Conservation (phyloP, 2,888 invertebrate genomes). For the Phrixothrix hirtus region DNA sequence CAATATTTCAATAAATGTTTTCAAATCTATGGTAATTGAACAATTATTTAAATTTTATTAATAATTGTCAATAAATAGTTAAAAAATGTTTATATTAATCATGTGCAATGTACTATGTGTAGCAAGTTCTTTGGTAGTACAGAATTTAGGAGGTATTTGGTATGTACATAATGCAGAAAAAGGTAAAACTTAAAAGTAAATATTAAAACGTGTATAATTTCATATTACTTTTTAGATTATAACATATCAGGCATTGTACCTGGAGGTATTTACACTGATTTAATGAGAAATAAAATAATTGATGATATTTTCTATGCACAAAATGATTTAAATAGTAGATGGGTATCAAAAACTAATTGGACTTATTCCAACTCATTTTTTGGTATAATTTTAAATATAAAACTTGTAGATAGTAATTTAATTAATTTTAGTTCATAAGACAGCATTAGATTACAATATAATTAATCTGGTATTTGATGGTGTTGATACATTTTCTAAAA, state of each 20-base stretch:
- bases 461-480: slow-evolving; percentile 76
- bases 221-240: slow-evolving; percentile 1
- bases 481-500: slow-evolving; percentile 80
- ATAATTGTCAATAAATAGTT: no score
- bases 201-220: not conserved
- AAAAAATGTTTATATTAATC: no score
- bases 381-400: no score
- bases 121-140: not conserved
- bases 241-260: slow-evolving; percentile 65
- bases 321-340: slow-evolving; percentile 79
- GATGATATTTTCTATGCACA: slow-evolving; percentile 66
- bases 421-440: slow-evolving; percentile 49
- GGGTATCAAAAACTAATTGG: slow-evolving; percentile 84
- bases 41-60: no score
- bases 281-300: slow-evolving; percentile 64
- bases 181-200: not conserved
- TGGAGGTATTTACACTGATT: slow-evolving; percentile 79
- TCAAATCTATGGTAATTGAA: no score
- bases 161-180: not conserved
- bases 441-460: slow-evolving; percentile 47
- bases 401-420: no score
- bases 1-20: no score
- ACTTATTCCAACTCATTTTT: slow-evolving; percentile 70
- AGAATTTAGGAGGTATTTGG: not conserved
- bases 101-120: not conserved